These are phyloP conservation scores for Actinernus sp. DNA, from an alignment of 92 coral and sea anemone genomes.

Conservation along the genomic window DNA sequence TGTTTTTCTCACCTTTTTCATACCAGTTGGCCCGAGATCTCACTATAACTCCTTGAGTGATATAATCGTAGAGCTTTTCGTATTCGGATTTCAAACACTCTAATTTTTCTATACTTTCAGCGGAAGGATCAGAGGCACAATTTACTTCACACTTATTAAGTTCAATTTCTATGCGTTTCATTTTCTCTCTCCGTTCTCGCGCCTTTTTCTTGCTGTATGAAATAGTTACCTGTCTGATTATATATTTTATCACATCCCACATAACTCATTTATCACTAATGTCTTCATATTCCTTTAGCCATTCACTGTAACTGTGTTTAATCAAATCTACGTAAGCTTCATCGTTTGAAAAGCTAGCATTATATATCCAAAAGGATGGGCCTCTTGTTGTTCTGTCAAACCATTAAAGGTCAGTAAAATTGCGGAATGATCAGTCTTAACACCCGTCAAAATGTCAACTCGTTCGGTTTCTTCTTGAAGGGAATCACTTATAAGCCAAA, in stretches of 20 bases:
- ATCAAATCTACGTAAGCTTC: constrained; percentile 24
- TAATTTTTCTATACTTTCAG: neutral
- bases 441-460: constrained; percentile 38
- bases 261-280: constrained; percentile 28
- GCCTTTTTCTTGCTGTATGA: constrained; percentile 7
- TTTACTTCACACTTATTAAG: neutral
- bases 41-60: neutral
- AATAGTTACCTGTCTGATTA: neutral
- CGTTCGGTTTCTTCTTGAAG: neutral
- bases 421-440: constrained; percentile 55
- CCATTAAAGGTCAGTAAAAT: constrained; percentile 23
- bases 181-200: neutral
- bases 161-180: neutral
- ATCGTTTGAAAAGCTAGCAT: constrained; percentile 46
- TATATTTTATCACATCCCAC: constrained; percentile 46
- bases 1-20: constrained; percentile 43
- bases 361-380: constrained; percentile 57
- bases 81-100: constrained; percentile 7
- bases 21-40: constrained; percentile 28
- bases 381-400: constrained; percentile 41
- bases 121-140: neutral
- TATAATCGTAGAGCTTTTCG: constrained; percentile 6
- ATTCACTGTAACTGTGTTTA: constrained; percentile 18
- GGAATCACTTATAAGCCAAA: neutral
- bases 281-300: constrained; percentile 29